Percentiles rank a stretch among this genome's conserved stretches.
These are phyloP conservation scores for Andrena camellia DNA, from an alignment of 2,888 invertebrate genomes.

Conservation along the genomic window DNA sequence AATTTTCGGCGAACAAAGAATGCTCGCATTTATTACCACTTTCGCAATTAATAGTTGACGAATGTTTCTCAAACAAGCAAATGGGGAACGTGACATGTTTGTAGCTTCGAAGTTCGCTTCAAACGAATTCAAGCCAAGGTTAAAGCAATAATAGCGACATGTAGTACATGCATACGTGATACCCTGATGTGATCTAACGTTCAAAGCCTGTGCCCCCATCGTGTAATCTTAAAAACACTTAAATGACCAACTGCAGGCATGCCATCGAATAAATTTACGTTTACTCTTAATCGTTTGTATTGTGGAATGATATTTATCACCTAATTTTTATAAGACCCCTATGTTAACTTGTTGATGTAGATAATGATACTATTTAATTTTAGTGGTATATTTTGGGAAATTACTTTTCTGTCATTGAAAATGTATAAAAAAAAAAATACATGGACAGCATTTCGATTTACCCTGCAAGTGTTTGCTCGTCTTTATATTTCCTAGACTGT, in stretches of 20 bases:
- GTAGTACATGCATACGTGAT: neutral
- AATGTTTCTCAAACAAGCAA: neutral
- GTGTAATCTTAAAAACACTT: neutral
- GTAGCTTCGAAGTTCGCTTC: slow-evolving; percentile 44
- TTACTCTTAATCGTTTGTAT: neutral
- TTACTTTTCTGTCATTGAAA: too few species aligned
- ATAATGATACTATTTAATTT: too few species aligned
- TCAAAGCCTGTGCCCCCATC: slow-evolving; percentile 31
- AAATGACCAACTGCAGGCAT: neutral
- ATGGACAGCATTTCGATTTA: too few species aligned
- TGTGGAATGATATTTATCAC: neutral
- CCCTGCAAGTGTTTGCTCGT: too few species aligned
- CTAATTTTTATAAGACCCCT: too few species aligned
- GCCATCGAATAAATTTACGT: neutral
- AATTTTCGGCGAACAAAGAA: neutral
- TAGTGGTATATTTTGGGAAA: too few species aligned
- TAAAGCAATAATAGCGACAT: slow-evolving; percentile 54
- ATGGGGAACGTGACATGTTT: slow-evolving; percentile 33
- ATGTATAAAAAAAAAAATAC: too few species aligned
- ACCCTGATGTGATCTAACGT: slow-evolving; percentile 24
- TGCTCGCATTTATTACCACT: neutral
- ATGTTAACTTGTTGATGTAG: too few species aligned
- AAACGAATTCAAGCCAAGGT: slow-evolving; percentile 59
- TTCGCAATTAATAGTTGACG: neutral
- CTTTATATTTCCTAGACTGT: too few species aligned